Percentiles rank a stretch among this genome's conserved stretches.
These are phyloP conservation scores for Phyllotreta striolata DNA, from an alignment of 2,888 invertebrate genomes.

Conservation along the genomic window DNA sequence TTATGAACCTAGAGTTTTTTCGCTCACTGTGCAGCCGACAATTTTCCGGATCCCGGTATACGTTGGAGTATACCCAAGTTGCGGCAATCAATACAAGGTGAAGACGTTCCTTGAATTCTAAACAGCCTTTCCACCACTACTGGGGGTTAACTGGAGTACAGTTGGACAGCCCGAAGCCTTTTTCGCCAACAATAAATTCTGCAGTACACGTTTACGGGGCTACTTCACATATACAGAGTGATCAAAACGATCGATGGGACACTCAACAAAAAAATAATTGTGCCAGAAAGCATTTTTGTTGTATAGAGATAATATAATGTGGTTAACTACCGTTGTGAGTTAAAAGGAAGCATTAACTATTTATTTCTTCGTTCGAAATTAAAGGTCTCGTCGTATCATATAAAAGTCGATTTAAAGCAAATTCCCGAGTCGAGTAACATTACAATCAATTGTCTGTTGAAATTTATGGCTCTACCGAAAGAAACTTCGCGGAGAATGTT, in stretches of 20 bases:
- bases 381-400: constrained; percentile 44
- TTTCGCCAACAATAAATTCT: too few species aligned
- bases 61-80: constrained; percentile 47
- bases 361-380: constrained; percentile 43
- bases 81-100: constrained; percentile 73
- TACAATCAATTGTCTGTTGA: constrained; percentile 46
- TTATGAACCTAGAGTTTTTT: constrained; percentile 16
- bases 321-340: too few species aligned
- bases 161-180: constrained; percentile 38
- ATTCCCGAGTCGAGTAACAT: constrained; percentile 46
- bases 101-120: constrained; percentile 70
- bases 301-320: too few species aligned
- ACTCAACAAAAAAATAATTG: too few species aligned
- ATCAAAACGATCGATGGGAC: too few species aligned
- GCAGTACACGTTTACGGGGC: too few species aligned
- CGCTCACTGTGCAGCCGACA: constrained; percentile 21
- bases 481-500: constrained; percentile 44
- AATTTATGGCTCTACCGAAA: constrained; percentile 43
- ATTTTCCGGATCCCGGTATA: constrained; percentile 30
- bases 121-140: constrained; percentile 57
- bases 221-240: too few species aligned
- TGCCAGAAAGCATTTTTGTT: too few species aligned
- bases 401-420: constrained; percentile 46
- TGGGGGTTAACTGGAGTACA: constrained; percentile 43
- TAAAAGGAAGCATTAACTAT: too few species aligned